Conservation (phyloP, 2,797 vertebrate species). For the Diplodus sargus region DNA sequence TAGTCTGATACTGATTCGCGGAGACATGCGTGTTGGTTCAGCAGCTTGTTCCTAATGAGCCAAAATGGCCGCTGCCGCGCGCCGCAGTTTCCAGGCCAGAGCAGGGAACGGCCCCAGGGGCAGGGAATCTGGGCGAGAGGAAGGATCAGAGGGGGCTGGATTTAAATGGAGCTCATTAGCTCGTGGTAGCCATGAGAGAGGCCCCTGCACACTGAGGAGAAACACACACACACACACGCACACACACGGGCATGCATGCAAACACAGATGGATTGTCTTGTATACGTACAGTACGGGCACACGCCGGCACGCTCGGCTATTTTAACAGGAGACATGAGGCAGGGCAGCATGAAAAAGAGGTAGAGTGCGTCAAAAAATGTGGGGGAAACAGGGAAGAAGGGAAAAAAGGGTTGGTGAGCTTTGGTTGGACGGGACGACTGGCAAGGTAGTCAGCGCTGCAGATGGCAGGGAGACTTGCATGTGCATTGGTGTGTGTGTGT, state of each 20-base stretch:
- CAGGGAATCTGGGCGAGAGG: conserved; percentile 80
- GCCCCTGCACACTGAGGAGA: conserved; percentile 74
- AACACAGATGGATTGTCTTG: conserved; percentile 44
- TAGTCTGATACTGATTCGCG: conserved; percentile 73
- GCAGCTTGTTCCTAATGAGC: conserved; percentile 79
- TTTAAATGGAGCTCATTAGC: conserved; percentile 85
- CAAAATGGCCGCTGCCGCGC: conserved; percentile 78
- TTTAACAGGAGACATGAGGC: conserved; percentile 26
- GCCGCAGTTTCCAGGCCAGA: conserved; percentile 78
- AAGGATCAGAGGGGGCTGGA: conserved; percentile 79
- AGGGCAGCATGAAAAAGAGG: conserved; percentile 11
- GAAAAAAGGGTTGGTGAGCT: conserved; percentile 20
- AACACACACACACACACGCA: conserved; percentile 38
- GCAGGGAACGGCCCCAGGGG: conserved; percentile 73
- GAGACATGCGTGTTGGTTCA: conserved; percentile 71
- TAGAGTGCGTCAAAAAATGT: not conserved
- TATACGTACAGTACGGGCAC: conserved; percentile 19
- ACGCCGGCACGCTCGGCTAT: not conserved
- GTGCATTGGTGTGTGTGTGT: conserved; percentile 38
- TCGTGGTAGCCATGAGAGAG: conserved; percentile 75
- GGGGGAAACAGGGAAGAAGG: not conserved
- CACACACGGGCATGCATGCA: conserved; percentile 39
- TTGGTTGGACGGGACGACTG: conserved; percentile 54
- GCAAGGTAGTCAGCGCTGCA: conserved; percentile 59
- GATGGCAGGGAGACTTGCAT: conserved; percentile 62